Conservation (phyloP, 1,140 invertebrate genomes). For the Bombus consobrinus region DNA sequence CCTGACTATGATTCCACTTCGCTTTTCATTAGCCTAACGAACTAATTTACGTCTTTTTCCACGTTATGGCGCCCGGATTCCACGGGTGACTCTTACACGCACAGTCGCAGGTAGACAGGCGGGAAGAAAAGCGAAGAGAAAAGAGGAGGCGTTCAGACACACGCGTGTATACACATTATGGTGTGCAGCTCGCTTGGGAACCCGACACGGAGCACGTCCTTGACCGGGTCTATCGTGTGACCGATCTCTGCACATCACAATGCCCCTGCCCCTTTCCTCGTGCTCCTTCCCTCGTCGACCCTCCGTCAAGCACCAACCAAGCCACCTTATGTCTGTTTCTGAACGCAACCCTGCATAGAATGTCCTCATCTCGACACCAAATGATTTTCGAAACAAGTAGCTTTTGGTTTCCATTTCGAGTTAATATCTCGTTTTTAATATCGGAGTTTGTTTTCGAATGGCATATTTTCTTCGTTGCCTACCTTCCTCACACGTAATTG, state of each 20-base stretch:
- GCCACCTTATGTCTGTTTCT: conserved; percentile 41
- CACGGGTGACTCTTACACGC: background rate
- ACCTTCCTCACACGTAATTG: too few relatives aligned
- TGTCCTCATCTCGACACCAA: too few relatives aligned
- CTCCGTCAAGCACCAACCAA: conserved; percentile 16
- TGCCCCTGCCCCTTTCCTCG: conserved; percentile 63
- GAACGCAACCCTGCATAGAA: conserved; percentile 51
- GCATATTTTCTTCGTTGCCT: too few relatives aligned
- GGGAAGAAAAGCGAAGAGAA: background rate
- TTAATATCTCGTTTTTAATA: too few relatives aligned
- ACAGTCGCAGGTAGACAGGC: background rate
- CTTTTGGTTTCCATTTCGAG: too few relatives aligned
- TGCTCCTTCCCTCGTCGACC: conserved; percentile 41
- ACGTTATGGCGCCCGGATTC: background rate
- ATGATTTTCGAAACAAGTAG: background rate
- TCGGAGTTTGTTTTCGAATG: too few relatives aligned
- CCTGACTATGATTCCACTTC: background rate
- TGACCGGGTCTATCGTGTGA: conserved; percentile 82
- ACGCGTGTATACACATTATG: conserved; percentile 22
- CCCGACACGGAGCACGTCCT: conserved; percentile 79
- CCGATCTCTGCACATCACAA: conserved; percentile 81
- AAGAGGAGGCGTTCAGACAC: background rate
- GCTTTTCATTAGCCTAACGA: conserved; percentile 30
- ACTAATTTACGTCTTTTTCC: conserved; percentile 31
- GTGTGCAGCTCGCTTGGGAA: conserved; percentile 77